Base-by-base conservation (phyloP, 1,140 invertebrate genomes). In the Delia radicum region DNA sequence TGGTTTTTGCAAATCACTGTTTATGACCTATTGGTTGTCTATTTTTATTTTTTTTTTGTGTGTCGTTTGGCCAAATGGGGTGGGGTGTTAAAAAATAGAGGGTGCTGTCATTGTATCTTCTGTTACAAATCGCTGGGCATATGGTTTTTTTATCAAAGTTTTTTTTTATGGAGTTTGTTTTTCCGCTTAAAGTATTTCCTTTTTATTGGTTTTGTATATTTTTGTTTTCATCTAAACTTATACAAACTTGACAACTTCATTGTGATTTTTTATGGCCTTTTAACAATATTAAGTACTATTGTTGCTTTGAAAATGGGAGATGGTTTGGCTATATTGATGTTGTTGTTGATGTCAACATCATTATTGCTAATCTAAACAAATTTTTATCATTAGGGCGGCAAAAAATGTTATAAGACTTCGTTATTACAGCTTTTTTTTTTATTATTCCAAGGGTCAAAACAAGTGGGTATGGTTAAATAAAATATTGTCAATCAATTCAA, bases 401-500 rank as follows among this genome's bases (percentile, higher is more conserved):
- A 55, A 55, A 55, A 18, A 55, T 21, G n/a, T 3, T 29, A 28
- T 13, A 18, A 21, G 1, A 37, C 12, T 24, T 61, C n/a, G n/a
- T 61, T 61, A 13, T 24, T n/a, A 7, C 24, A 10, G 4, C 10
- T 24, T 7, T 18, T 24, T 21, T 21, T 24, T 24, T 62, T 21
- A 27, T 24, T 15, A 4, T 10, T 21, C 42, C 37, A 42, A 33
- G 73, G 37, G 69, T 72, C 69, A 72, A 33, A 28, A 65, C 62
- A 65, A 65, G 62, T 65, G 62, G n/a, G 10, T 31, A 15, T 31
- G 65, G 65, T 69, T 69, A 76, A 61, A 81, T 82, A 84, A 84
- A 85, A 85, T 85, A 84, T 84, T 84, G 82, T 85, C 83, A 83
- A 84, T 85, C 83, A 85, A 85, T 85, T 84, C 83, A 85, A 85